Evolutionary conservation across 1,140 invertebrate genomes (phyloP).

Genomic region (Aphelenchoides fujianensis): DNA sequence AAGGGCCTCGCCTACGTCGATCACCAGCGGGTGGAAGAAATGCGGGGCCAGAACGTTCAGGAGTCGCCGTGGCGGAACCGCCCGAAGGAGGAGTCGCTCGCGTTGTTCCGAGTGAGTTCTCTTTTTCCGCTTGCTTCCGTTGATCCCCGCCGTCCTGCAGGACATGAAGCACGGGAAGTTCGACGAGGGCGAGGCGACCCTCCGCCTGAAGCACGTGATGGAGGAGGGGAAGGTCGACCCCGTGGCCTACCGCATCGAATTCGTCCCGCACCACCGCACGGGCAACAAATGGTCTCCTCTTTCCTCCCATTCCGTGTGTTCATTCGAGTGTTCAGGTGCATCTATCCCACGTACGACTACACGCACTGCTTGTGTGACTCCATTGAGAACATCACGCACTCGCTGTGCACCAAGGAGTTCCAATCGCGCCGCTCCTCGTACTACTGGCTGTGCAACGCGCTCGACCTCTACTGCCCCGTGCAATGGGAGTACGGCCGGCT

Average conservation of each 20-base stretch:
- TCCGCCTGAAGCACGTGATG: conserved; percentile 89
- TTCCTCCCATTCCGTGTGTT: background rate
- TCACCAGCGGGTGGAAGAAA: conserved; percentile 88
- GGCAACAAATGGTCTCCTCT: conserved; percentile 75
- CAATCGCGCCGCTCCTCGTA: conserved; percentile 92
- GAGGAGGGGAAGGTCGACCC: conserved; percentile 98
- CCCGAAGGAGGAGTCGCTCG: conserved; percentile 80
- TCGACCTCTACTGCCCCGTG: conserved; percentile 94
- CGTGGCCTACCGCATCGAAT: conserved; percentile 95
- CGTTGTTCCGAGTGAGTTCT: conserved; percentile 77
- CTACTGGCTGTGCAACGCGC: conserved; percentile 96
- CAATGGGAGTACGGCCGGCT: conserved; percentile 98
- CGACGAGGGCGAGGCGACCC: conserved; percentile 88
- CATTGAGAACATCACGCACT: conserved; percentile 96
- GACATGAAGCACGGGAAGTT: conserved; percentile 98
- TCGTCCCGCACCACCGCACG: conserved; percentile 84
- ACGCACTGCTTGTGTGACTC: conserved; percentile 98
- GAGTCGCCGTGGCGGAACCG: conserved; percentile 91
- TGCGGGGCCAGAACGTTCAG: conserved; percentile 89
- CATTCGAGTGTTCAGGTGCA: conserved; percentile 69
- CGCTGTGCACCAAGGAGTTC: conserved; percentile 98
- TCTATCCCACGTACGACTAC: conserved; percentile 99
- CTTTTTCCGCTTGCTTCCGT: conserved; percentile 9
- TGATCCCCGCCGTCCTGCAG: conserved; percentile 63
- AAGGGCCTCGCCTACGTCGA: conserved; percentile 91